Evolutionary conservation across 2,113 vertebrate species (phyloP), one percentile per base, ranked within the genome.

Genomic region (Ranitomeya imitator): DNA sequence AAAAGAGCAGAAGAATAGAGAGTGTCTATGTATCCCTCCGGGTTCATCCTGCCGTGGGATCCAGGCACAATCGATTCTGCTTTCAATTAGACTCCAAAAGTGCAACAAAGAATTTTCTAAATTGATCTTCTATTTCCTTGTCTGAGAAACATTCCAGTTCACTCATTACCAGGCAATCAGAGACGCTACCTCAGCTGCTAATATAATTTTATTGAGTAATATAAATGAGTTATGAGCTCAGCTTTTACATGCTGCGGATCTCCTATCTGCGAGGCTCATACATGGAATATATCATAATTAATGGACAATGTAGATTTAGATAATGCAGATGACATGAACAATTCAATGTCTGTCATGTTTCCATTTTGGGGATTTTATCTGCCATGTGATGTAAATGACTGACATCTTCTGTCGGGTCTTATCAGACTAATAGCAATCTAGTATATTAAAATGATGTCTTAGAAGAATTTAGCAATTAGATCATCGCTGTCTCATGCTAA

Each of bases 71-170:
- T 21, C 11, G 76, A 10, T 6, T 78, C 45, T 78, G 51, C 76
- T 78, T 78, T n/a, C 76, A 54, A 78, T 78, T 54, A 79, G 77
- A 79, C 19, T 57, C 52, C 13, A 55, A 4, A 55, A 79, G 21
- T 54, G 12, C 12, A 79, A 15, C n/a, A 26, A 79, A 57, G 4
- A 55, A 55, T 79, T 51, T 79, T 54, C 54, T 45, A 21, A 57
- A 55, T 55, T 57, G 77, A 79, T 79, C 77, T 79, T 79, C 57
- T 79, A 16, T 26, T 79, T 6, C 52, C 21, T 54, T 55, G 19
- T 79, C 51, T 14, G 77, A 79, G 51, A 55, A 55, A 55, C 77
- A 79, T 54, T 79, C 73, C 77, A 79, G 77, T n/a, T 45, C 77
- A 52, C 19, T 79, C 52, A 79, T 79, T 79, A 79, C 77, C 13